phyloP scores from a whole-genome alignment of 2,797 vertebrate genomes.

The Clamator glandarius region DNA sequence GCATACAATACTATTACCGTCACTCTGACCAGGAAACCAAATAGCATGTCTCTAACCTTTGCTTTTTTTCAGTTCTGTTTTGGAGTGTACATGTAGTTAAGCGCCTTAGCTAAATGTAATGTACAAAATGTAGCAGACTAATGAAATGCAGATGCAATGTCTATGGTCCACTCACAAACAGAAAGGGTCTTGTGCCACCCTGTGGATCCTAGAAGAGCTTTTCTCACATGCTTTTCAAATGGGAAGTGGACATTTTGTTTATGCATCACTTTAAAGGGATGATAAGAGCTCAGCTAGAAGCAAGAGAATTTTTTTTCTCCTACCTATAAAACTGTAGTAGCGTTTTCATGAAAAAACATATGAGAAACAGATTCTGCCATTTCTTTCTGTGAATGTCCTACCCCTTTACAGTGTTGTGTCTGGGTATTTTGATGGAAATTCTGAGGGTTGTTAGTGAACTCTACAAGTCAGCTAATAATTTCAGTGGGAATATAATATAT shows the following conservation, averaged over 20 bases:
- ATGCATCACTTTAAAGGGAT: background rate
- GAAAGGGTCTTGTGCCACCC: constrained; percentile 11
- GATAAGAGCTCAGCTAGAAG: background rate
- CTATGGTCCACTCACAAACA: background rate
- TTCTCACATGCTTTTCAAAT: background rate
- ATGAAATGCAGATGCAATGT: background rate
- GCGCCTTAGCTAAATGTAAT: background rate
- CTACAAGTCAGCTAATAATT: background rate
- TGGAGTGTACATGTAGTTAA: background rate
- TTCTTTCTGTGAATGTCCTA: background rate
- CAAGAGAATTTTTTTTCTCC: background rate
- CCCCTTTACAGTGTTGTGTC: background rate
- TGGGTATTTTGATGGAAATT: background rate
- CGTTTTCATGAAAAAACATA: background rate
- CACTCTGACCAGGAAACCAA: background rate
- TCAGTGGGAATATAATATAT: background rate
- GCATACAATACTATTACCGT: background rate
- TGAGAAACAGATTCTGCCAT: background rate
- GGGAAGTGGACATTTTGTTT: background rate
- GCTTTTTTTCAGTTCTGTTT: background rate
- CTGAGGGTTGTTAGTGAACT: background rate
- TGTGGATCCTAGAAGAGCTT: background rate
- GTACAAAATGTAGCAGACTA: background rate
- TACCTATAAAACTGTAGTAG: background rate
- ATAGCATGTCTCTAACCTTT: constrained; percentile 6